A percentile compares a stretch with the other conserved stretches of the same genome.
Conservation (phyloP, 1,140 invertebrate genomes). For the Prorops nasuta region DNA sequence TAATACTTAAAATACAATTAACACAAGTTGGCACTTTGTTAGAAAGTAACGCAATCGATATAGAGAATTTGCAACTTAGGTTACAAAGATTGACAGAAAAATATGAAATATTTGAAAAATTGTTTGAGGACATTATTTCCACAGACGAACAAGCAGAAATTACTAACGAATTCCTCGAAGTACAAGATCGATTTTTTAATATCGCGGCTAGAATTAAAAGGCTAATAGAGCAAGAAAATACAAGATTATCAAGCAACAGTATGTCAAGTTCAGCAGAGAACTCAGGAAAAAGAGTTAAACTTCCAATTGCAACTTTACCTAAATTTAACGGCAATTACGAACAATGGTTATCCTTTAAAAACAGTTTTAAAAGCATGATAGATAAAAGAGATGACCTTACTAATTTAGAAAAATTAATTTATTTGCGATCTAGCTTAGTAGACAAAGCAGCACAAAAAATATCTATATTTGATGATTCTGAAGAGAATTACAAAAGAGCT, state of each 20-base stretch:
- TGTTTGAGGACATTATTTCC: background rate
- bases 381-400: conserved; percentile 18
- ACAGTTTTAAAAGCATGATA: conserved; percentile 13
- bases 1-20: no score
- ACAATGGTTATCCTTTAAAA: conserved; percentile 13
- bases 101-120: background rate
- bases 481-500: conserved; percentile 24
- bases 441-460: conserved; percentile 21
- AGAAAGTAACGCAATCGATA: no score
- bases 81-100: background rate
- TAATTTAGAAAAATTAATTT: conserved; percentile 21
- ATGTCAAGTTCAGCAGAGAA: background rate
- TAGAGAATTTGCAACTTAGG: background rate
- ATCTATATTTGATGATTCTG: conserved; percentile 7
- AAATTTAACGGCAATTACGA: background rate
- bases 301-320: background rate
- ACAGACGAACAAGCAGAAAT: background rate
- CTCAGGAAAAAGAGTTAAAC: background rate
- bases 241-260: background rate
- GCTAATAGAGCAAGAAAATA: background rate
- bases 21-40: no score
- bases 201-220: background rate
- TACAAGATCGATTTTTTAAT: background rate
- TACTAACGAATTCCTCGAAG: background rate
- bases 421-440: conserved; percentile 16